These are phyloP conservation scores for Porites divaricata DNA, from an alignment of 92 coral and sea anemone genomes.

Conservation along the genomic window DNA sequence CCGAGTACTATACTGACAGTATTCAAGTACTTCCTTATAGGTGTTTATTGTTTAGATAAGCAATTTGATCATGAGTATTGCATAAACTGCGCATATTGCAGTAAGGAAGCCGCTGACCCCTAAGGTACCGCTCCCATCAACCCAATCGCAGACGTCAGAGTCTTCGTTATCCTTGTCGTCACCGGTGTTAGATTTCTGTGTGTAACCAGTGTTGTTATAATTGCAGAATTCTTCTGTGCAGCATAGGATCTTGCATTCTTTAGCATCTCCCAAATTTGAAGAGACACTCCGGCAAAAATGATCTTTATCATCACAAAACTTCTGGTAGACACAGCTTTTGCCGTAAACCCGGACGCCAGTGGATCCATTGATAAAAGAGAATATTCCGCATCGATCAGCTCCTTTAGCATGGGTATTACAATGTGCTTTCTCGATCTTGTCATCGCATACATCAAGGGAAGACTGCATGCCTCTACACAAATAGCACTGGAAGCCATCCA, in stretches of 20 bases:
- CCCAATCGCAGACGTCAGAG: constrained; percentile 42
- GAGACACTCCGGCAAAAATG: constrained; percentile 35
- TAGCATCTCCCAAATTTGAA: constrained; percentile 1
- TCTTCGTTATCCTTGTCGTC: constrained; percentile 4
- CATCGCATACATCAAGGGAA: constrained; percentile 27
- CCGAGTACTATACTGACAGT: too few species aligned
- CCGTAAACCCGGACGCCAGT: constrained; percentile 50
- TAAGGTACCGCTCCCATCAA: constrained; percentile 4
- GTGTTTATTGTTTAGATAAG: too few species aligned
- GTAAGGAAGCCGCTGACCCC: constrained; percentile 17
- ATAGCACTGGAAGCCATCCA: constrained; percentile 35
- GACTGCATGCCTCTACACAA: constrained; percentile 43
- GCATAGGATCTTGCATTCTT: constrained; percentile 55
- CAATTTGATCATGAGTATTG: constrained; percentile 3
- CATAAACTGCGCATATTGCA: constrained; percentile 20
- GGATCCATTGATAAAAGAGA: constrained; percentile 35
- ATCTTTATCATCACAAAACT: constrained; percentile 29
- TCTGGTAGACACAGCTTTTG: constrained; percentile 55
- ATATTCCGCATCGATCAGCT: constrained; percentile 63
- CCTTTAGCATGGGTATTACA: constrained; percentile 14
- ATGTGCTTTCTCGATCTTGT: constrained; percentile 10
- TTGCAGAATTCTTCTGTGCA: constrained; percentile 67
- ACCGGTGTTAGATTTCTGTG: background rate
- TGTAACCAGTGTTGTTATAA: constrained; percentile 13
- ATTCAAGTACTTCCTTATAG: too few species aligned